A percentile compares a stretch with the other conserved stretches of the same genome.
Conservation (phyloP, 1,140 invertebrate genomes). For the Theocolax elegans region DNA sequence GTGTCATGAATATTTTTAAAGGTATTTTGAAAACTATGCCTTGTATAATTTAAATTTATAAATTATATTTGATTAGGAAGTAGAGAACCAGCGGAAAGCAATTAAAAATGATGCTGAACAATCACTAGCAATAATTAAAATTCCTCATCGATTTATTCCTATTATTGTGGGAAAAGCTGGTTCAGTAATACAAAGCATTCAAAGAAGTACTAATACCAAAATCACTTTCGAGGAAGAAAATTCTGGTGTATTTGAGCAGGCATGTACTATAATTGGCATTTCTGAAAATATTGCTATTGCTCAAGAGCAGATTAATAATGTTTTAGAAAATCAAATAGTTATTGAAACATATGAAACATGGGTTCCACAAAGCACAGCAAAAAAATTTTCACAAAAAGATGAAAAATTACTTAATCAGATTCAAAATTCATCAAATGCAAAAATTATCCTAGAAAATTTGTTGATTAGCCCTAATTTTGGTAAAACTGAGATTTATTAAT, state of each 20-base stretch:
- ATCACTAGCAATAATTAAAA: conserved; percentile 59
- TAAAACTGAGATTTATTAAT: conserved; percentile 40
- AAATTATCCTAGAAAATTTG: conserved; percentile 67
- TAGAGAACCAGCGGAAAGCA: conserved; percentile 46
- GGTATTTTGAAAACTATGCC: neutral
- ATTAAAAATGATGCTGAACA: conserved; percentile 36
- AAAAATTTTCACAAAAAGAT: conserved; percentile 77
- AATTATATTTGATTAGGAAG: conserved; percentile 26
- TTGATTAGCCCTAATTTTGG: conserved; percentile 25
- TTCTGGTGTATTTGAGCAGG: conserved; percentile 51
- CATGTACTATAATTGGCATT: conserved; percentile 76
- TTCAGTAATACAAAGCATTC: conserved; percentile 76
- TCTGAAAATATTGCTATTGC: conserved; percentile 74
- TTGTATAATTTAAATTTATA: neutral
- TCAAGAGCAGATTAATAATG: conserved; percentile 76
- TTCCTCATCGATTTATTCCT: conserved; percentile 66
- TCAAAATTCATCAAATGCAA: conserved; percentile 72
- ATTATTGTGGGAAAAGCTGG: conserved; percentile 75
- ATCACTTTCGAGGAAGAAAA: conserved; percentile 74
- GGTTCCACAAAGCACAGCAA: conserved; percentile 74
- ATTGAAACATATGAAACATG: conserved; percentile 73
- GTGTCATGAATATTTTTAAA: neutral
- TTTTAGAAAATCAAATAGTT: conserved; percentile 75
- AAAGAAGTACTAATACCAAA: conserved; percentile 75
- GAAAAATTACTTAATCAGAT: conserved; percentile 80